A percentile compares a stretch with the other conserved stretches of the same genome.
Conservation (phyloP, 2,797 vertebrate species). For the Molossus molossus region DNA sequence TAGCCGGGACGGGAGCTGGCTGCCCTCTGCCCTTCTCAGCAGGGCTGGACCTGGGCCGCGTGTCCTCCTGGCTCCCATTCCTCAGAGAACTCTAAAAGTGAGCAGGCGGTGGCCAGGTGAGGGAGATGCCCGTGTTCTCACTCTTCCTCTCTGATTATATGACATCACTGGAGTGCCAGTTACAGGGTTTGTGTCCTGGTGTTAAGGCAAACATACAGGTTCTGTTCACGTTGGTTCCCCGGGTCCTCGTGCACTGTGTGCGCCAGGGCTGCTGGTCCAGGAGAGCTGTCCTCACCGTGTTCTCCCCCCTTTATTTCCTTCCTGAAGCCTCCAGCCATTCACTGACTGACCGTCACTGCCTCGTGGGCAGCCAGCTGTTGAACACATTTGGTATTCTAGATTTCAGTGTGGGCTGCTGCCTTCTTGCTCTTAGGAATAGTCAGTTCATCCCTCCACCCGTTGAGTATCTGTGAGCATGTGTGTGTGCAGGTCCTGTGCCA, state of each 20-base stretch:
- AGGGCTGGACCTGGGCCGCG: not conserved
- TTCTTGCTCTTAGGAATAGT: not conserved
- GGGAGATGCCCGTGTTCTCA: not conserved
- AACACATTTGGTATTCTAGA: not conserved
- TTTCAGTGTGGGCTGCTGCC: not conserved
- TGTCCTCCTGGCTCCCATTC: not conserved
- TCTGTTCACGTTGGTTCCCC: not conserved
- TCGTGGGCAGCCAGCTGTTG: not conserved
- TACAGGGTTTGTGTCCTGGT: not conserved
- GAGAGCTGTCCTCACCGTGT: not conserved
- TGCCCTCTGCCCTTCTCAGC: not conserved
- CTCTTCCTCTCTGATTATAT: not conserved
- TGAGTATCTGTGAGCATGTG: not conserved
- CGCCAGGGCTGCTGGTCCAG: not conserved
- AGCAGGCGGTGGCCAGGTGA: not conserved
- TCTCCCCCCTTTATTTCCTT: not conserved
- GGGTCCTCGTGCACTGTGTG: not conserved
- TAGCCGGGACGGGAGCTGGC: not conserved
- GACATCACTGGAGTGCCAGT: not conserved
- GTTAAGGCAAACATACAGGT: not conserved
- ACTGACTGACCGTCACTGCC: too few species aligned
- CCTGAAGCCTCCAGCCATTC: too few species aligned
- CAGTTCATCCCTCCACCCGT: not conserved
- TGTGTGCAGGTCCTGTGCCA: not conserved
- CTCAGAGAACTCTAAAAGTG: not conserved